Evolutionary conservation across 2,113 vertebrate genomes (phyloP).

Genomic region (Edolisoma coerulescens): DNA sequence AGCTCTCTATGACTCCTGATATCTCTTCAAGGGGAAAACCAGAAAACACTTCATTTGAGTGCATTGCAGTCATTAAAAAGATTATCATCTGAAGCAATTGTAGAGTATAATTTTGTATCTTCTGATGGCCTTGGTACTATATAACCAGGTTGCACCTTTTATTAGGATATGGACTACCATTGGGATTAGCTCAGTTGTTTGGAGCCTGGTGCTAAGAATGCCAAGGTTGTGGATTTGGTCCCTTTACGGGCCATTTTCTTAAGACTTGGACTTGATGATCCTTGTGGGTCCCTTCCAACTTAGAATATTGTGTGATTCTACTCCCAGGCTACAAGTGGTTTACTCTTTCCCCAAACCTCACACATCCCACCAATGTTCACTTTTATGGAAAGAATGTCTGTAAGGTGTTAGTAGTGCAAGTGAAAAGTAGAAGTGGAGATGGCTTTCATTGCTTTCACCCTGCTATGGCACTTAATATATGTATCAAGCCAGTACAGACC

Average conservation of each 20-base stretch:
- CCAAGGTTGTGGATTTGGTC: neutral
- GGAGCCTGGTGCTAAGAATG: neutral
- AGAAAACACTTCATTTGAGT: neutral
- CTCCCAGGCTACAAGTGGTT: neutral
- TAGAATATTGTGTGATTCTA: neutral
- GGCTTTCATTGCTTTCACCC: neutral
- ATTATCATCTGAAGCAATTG: neutral
- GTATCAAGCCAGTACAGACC: neutral
- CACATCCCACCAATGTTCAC: neutral
- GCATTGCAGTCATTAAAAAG: neutral
- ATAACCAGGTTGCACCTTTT: neutral
- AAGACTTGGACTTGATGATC: neutral
- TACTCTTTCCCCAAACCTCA: neutral
- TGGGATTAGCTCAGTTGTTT: neutral
- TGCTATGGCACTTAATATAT: neutral
- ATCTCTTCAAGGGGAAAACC: neutral
- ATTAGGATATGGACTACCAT: neutral
- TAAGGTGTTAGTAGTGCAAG: neutral
- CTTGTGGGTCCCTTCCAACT: neutral
- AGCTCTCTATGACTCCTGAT: neutral
- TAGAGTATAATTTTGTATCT: neutral
- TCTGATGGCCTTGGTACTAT: neutral
- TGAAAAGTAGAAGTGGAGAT: neutral
- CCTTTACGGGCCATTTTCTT: neutral
- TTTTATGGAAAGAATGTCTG: neutral